A percentile compares a stretch with the other conserved stretches of the same genome.
phyloP scores from a whole-genome alignment of 2,888 invertebrate genomes.

The Andrena dorsata region DNA sequence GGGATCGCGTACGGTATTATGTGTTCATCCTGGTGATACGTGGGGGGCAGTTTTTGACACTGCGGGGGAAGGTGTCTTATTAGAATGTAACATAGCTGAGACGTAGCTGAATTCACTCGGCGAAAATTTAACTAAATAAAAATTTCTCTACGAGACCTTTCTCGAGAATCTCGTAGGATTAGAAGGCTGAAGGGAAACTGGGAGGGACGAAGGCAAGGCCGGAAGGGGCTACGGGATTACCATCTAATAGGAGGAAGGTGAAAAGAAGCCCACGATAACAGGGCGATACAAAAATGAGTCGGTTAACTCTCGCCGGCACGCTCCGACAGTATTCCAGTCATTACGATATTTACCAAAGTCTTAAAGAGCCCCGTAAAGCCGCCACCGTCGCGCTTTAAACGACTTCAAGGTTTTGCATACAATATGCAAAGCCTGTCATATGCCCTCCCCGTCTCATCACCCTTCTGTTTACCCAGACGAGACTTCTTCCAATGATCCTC shows the following conservation, averaged over 20 bases:
- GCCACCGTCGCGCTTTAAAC: slow-evolving; percentile 40
- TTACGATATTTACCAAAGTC: slow-evolving; percentile 81
- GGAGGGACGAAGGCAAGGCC: neutral
- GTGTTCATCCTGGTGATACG: slow-evolving; percentile 1
- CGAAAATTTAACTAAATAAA: neutral
- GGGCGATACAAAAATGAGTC: slow-evolving; percentile 78
- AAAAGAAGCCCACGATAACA: neutral
- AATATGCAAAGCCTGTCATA: slow-evolving; percentile 22
- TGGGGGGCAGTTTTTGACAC: neutral
- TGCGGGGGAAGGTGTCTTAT: too few species aligned
- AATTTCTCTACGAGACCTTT: neutral
- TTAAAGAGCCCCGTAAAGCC: slow-evolving; percentile 66
- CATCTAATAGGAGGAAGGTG: slow-evolving; percentile 9
- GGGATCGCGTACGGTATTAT: slow-evolving; percentile 73
- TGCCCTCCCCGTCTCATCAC: slow-evolving; percentile 38
- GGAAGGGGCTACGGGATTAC: neutral
- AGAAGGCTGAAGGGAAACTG: neutral
- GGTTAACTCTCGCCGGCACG: slow-evolving; percentile 84
- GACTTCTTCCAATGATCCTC: slow-evolving; percentile 40
- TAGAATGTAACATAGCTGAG: too few species aligned
- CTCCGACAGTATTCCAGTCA: slow-evolving; percentile 80
- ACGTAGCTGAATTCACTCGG: too few species aligned
- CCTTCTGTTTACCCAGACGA: slow-evolving; percentile 64
- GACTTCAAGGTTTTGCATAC: slow-evolving; percentile 45
- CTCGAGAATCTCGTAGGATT: neutral